These are phyloP conservation scores for Sympetrum striolatum DNA, from an alignment of 2,888 invertebrate species.

Conservation along the genomic window DNA sequence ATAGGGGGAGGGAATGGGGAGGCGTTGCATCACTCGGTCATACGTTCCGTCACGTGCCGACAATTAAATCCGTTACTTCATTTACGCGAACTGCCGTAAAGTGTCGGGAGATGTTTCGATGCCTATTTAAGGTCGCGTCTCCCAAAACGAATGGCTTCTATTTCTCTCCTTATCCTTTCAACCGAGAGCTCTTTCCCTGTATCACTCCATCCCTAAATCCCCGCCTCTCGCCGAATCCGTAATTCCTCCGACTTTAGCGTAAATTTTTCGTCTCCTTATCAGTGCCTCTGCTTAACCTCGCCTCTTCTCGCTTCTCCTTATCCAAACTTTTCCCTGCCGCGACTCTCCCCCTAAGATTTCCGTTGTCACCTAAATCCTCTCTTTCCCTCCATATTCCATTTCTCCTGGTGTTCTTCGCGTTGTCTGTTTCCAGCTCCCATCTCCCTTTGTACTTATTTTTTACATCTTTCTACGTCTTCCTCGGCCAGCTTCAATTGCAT, in stretches of 20 bases:
- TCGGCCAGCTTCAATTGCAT: too few relatives aligned
- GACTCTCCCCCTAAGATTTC: too few relatives aligned
- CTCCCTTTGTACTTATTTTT: neutral
- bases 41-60: neutral
- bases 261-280: too few relatives aligned
- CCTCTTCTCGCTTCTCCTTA: too few relatives aligned
- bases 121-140: neutral
- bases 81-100: neutral
- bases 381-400: neutral
- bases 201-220: neutral
- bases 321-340: too few relatives aligned
- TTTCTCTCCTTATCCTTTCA: neutral
- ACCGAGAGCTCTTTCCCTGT: neutral
- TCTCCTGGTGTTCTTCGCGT: neutral
- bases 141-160: neutral
- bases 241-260: neutral
- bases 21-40: neutral
- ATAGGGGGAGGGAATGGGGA: neutral
- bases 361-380: neutral
- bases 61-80: constrained; percentile 25
- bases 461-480: too few relatives aligned
- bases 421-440: neutral
- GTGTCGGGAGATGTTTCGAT: neutral
- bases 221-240: neutral
- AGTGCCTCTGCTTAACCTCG: neutral